phyloP scores from a whole-genome alignment of 1,140 invertebrate species.

The Caenorhabditis brenneri region DNA sequence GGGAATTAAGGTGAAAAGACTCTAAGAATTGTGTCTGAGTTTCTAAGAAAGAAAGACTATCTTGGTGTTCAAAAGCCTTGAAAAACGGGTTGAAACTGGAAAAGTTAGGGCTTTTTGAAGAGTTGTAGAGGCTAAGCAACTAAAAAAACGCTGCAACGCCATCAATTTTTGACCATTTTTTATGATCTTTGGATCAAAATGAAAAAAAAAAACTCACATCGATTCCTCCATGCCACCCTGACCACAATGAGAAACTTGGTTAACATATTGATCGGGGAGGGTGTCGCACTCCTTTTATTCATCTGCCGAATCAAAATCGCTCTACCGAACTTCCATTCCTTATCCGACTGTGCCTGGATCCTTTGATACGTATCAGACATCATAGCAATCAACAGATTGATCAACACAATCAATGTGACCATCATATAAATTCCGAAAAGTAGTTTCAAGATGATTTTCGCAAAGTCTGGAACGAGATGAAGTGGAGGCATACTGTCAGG shows the following conservation, averaged over 20 bases:
- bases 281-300: constrained; percentile 95
- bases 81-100: too few relatives aligned
- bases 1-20: too few relatives aligned
- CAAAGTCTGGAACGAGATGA: constrained; percentile 74
- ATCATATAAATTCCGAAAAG: constrained; percentile 92
- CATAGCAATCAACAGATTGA: constrained; percentile 99
- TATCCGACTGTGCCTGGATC: constrained; percentile 98
- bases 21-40: too few relatives aligned
- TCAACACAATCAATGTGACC: constrained; percentile 94
- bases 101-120: too few relatives aligned
- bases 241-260: constrained; percentile 78
- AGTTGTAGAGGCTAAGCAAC: too few relatives aligned
- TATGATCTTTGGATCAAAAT: neutral
- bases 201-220: constrained; percentile 47
- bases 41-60: too few relatives aligned
- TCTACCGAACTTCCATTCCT: constrained; percentile 99
- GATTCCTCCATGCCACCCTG: constrained; percentile 69
- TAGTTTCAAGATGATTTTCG: constrained; percentile 73
- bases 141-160: too few relatives aligned
- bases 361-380: constrained; percentile 99
- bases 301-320: constrained; percentile 98
- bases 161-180: too few relatives aligned
- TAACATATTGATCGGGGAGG: constrained; percentile 92
- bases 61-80: too few relatives aligned
- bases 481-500: constrained; percentile 77